These are phyloP conservation scores for Nasonia giraulti DNA, from an alignment of 1,140 invertebrate genomes.

Conservation along the genomic window DNA sequence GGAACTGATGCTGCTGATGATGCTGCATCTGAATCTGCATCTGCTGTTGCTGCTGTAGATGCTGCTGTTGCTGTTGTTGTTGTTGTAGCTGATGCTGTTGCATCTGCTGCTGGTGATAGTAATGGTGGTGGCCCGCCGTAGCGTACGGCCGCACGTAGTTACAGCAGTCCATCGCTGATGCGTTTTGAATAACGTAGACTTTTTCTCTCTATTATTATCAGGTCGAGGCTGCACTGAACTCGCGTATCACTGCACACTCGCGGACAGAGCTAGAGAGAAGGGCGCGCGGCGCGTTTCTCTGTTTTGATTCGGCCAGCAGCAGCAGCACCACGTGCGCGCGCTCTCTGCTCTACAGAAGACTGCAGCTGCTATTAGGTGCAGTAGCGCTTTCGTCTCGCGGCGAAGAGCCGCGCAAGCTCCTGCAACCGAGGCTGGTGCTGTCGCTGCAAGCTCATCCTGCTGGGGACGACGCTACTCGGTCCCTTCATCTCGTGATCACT, in stretches of 20 bases:
- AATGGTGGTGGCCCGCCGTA: conserved; percentile 56
- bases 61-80: not conserved
- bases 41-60: not conserved
- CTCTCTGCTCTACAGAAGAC: not conserved
- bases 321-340: not conserved
- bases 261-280: not conserved
- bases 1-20: not conserved
- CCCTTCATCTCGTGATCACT: not conserved
- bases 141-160: conserved; percentile 74
- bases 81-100: conserved; percentile 46
- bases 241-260: no score
- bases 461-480: not conserved
- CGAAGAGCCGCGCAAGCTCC: not conserved
- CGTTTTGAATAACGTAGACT: no score
- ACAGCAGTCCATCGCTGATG: conserved; percentile 73
- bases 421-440: not conserved
- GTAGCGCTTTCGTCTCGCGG: conserved; percentile 1
- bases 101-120: conserved; percentile 62
- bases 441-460: not conserved
- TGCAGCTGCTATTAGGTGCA: not conserved
- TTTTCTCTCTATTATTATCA: no score
- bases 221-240: no score
- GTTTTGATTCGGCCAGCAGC: not conserved
- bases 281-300: not conserved
- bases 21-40: conserved; percentile 5